These are phyloP conservation scores for Sinelater perroti DNA, from an alignment of 2,888 invertebrate genomes.

Conservation along the genomic window DNA sequence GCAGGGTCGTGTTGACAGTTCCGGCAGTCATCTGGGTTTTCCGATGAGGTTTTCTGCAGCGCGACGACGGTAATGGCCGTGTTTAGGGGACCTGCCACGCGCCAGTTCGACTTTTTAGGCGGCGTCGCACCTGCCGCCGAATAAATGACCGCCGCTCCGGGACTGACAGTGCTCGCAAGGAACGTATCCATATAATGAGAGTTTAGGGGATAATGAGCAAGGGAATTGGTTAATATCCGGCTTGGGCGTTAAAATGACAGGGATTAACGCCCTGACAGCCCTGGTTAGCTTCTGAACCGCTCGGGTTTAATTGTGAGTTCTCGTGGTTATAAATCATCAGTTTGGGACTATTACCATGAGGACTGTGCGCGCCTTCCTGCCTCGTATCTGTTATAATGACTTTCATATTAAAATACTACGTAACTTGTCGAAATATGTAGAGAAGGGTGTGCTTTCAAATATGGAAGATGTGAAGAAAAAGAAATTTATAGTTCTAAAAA, in stretches of 20 bases:
- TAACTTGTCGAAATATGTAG: too few species aligned
- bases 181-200: conserved; percentile 37
- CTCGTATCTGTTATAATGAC: too few species aligned
- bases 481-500: too few species aligned
- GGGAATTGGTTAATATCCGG: conserved; percentile 56
- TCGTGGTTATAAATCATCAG: conserved; percentile 24
- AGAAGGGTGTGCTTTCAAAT: too few species aligned
- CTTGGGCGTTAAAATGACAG: conserved; percentile 50
- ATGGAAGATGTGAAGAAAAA: too few species aligned
- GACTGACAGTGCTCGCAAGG: conserved; percentile 23
- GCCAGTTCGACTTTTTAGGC: conserved; percentile 11
- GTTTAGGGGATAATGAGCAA: conserved; percentile 45
- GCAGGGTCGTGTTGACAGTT: conserved; percentile 45
- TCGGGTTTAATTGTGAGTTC: conserved; percentile 44
- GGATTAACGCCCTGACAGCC: conserved; percentile 49
- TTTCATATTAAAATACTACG: too few species aligned
- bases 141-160: conserved; percentile 22
- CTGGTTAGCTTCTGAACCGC: conserved; percentile 39
- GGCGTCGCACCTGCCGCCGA: neutral
- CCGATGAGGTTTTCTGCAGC: conserved; percentile 25
- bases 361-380: too few species aligned
- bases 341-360: too few species aligned
- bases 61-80: too few species aligned
- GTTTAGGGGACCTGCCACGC: neutral
- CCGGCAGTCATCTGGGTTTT: conserved; percentile 44